Evolutionary conservation across 1,140 invertebrate genomes (phyloP).

Genomic region (Polypedilum pembai): DNA sequence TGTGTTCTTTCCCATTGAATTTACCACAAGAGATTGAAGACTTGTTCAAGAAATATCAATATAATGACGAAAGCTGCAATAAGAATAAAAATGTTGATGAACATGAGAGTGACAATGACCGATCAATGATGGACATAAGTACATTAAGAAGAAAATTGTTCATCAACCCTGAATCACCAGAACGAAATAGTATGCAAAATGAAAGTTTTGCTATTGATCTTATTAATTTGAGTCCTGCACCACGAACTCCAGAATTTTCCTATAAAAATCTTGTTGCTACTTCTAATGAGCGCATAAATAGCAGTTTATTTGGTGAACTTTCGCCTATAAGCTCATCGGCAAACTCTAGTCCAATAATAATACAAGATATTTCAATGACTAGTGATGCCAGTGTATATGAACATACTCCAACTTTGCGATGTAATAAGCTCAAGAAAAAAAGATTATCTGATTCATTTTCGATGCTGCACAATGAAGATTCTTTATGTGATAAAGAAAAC

Average conservation of each 20-base stretch:
- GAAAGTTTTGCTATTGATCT: not conserved
- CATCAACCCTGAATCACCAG: not conserved
- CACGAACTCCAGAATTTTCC: not conserved
- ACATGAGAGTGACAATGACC: not conserved
- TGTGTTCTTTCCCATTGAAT: constrained; percentile 45
- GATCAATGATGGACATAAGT: constrained; percentile 15
- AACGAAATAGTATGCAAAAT: not conserved
- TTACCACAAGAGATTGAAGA: constrained; percentile 47
- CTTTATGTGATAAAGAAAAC: not conserved
- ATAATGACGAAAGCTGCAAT: not conserved
- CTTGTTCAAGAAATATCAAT: constrained; percentile 44
- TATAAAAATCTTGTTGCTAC: not conserved
- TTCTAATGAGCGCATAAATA: not conserved
- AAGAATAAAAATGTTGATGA: not conserved
- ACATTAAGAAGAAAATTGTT: constrained; percentile 10
- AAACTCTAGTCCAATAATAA: not conserved
- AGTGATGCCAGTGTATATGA: not conserved
- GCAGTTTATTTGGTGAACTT: not conserved
- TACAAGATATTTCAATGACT: not conserved
- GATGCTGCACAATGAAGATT: not conserved
- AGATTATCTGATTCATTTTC: constrained; percentile 4
- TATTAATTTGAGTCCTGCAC: not conserved
- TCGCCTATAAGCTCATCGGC: not conserved
- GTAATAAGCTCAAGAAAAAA: not conserved
- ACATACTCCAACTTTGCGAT: not conserved